These are phyloP conservation scores for Cyphomyrmex costatus DNA, from an alignment of 1,140 invertebrate species.

Conservation along the genomic window DNA sequence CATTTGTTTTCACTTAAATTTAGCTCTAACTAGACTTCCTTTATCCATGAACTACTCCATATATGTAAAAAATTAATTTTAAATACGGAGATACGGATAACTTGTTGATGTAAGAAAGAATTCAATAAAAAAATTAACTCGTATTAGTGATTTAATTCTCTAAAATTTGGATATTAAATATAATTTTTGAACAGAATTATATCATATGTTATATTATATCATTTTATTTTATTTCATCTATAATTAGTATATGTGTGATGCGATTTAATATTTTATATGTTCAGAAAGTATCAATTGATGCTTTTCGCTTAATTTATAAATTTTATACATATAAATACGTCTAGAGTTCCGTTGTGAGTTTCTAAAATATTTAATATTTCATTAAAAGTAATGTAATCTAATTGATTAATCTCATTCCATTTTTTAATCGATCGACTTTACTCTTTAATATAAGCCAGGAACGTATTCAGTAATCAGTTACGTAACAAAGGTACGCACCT, in stretches of 20 bases:
- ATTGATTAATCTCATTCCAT: constrained; percentile 40
- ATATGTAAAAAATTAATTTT: too few relatives aligned
- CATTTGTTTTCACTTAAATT: too few relatives aligned
- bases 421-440: constrained; percentile 23
- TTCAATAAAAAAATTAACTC: neutral
- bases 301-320: neutral
- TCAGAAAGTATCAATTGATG: neutral
- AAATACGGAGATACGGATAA: neutral
- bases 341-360: neutral
- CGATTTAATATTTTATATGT: constrained; percentile 7
- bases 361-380: constrained; percentile 9
- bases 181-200: neutral
- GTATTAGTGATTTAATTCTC: neutral
- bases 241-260: neutral
- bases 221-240: neutral
- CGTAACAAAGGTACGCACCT: constrained; percentile 42
- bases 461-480: constrained; percentile 40
- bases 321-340: neutral
- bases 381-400: constrained; percentile 29
- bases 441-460: neutral
- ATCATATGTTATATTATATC: too few relatives aligned
- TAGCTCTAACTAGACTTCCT: too few relatives aligned
- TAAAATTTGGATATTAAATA: neutral
- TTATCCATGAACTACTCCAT: too few relatives aligned
- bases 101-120: neutral